A percentile compares a stretch with the other conserved stretches of the same genome.
These are phyloP conservation scores for Tridacna crocea DNA, from an alignment of 2,888 invertebrate species.

Conservation along the genomic window DNA sequence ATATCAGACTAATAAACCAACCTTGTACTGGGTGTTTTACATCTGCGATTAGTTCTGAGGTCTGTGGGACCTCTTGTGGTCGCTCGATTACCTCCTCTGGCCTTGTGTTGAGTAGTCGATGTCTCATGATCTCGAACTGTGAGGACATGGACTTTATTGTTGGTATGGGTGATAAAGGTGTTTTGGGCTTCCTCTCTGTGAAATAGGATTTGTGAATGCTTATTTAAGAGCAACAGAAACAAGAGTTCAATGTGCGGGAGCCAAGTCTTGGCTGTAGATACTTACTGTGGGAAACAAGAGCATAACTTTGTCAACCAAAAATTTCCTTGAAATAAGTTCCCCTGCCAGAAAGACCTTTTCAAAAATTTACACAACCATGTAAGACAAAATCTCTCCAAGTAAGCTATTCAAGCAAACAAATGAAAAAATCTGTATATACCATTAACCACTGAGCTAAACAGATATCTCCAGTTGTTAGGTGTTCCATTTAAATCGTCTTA, in stretches of 20 bases:
- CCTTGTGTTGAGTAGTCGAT: slow-evolving; percentile 44
- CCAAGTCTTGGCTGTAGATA: no score
- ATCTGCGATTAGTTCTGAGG: slow-evolving; percentile 35
- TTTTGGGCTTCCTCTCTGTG: slow-evolving; percentile 77
- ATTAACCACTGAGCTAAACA: no score
- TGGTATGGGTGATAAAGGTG: slow-evolving; percentile 59
- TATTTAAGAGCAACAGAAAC: not conserved
- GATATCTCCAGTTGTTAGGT: no score
- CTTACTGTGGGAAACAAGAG: no score
- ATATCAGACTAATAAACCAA: not conserved
- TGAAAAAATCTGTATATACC: no score
- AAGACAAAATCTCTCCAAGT: no score
- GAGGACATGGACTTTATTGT: slow-evolving; percentile 59
- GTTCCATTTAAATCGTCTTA: no score
- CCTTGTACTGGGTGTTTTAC: slow-evolving; percentile 26
- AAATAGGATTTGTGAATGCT: slow-evolving; percentile 7
- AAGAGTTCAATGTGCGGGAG: not conserved
- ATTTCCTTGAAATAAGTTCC: no score
- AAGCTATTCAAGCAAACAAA: no score
- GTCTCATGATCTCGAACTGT: slow-evolving; percentile 58
- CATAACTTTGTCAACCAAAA: no score
- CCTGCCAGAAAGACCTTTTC: no score
- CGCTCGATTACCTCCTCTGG: slow-evolving; percentile 53
- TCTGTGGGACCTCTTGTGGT: slow-evolving; percentile 55
- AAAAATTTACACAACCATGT: no score